Evolutionary conservation across 2,888 invertebrate species (phyloP), one percentile per base, ranked within the genome.

Genomic region (Smittia sp.): DNA sequence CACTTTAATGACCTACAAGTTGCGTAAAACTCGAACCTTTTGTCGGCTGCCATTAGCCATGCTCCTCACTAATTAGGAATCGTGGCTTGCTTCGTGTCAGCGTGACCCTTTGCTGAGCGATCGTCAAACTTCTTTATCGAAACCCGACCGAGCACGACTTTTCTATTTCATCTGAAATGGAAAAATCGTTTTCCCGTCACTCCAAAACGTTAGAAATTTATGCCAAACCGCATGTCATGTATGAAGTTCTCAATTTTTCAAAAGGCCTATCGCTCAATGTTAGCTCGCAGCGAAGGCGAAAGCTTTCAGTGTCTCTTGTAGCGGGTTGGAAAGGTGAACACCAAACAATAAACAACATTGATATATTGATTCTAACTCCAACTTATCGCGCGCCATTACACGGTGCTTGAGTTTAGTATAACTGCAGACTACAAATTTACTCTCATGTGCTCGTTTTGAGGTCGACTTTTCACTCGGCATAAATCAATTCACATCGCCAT

Each of bases 361-460:
- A 73, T 63, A 62, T 73, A 73, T 62, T 46, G 63, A 63, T 73
- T 73, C 39, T 73, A 62, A 38, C 62, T 58, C 25, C 1, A 58
- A 68, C 13, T 62, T 54, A 54, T 68, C 9, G 20, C 52, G n/a
- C n/a, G 32, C n/a, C 54, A 20, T n/a, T 58, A 20, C 13, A 24
- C n/a, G n/a, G n/a, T n/a, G n/a, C 41, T 27, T 38, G 13, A 18
- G 18, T 39, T 65, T 67, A 67, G 38, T 20, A 39, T 22, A 18
- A 41, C 67, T 67, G 67, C 41, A 67, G 22, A 9, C 67, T 7
- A 38, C 38, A 67, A 66, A 32, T 27, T 66, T 67, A 20, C 13
- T 39, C 38, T 13, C 63, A 27, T 13, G 3, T 18, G 22, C 1
- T 22, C 6, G 46, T 46, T 46, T 15, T 46, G 46, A 46, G 15